These are phyloP conservation scores for Corythornis madagascariensis DNA, from an alignment of 2,113 vertebrate genomes.

Conservation along the genomic window DNA sequence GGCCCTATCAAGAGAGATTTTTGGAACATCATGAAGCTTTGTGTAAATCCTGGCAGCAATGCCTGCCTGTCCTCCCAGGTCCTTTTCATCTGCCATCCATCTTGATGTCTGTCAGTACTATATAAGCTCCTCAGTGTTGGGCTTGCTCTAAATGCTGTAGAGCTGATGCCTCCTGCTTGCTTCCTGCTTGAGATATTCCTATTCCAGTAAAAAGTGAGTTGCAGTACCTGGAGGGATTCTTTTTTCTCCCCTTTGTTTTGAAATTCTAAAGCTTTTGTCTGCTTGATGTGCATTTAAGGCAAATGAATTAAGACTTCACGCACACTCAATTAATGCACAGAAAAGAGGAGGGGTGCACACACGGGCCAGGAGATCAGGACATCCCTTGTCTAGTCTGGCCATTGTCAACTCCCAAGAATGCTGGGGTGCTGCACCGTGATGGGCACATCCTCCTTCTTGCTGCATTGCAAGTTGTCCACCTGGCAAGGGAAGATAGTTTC, in stretches of 20 bases:
- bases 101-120: fast-evolving
- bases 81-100: background rate
- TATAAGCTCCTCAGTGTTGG: background rate
- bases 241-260: background rate
- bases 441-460: background rate
- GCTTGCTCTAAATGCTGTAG: background rate
- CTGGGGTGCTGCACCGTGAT: fast-evolving
- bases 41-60: background rate
- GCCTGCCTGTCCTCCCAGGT: background rate
- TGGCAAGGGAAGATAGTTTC: background rate
- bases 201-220: background rate
- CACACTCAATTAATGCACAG: background rate
- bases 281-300: background rate
- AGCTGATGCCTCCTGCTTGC: background rate
- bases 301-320: background rate
- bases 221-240: background rate
- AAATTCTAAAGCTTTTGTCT: slow-evolving; percentile 16
- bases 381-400: fast-evolving
- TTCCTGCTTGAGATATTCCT: background rate
- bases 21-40: background rate
- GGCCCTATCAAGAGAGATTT: background rate
- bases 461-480: background rate
- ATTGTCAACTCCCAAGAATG: background rate
- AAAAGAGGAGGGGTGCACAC: background rate
- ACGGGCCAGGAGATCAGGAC: background rate